phyloP scores from a whole-genome alignment of 2,888 invertebrate genomes.

The Volucella bombylans region DNA sequence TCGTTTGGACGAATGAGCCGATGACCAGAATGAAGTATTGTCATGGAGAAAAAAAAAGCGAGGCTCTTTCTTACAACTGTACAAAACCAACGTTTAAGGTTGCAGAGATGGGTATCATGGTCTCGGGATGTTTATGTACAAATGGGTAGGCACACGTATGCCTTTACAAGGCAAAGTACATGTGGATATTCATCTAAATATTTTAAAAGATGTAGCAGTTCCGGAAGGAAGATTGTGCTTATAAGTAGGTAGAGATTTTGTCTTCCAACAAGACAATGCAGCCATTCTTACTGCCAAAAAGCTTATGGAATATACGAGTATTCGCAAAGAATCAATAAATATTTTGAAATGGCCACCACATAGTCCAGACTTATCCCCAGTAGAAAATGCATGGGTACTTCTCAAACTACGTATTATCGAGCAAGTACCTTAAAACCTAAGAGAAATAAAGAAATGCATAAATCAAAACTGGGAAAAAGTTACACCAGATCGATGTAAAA shows the following conservation, averaged over 20 bases:
- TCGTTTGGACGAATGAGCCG: too few relatives aligned
- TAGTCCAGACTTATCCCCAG: neutral
- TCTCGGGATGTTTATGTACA: too few relatives aligned
- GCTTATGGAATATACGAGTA: too few relatives aligned
- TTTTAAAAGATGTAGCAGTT: neutral
- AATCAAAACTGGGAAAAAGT: neutral
- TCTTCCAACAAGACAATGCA: slow-evolving; percentile 3
- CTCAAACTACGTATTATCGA: neutral
- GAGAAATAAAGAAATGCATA: neutral
- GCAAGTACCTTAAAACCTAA: neutral
- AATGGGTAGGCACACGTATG: too few relatives aligned
- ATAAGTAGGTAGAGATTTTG: neutral
- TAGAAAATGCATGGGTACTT: neutral
- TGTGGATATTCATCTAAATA: neutral
- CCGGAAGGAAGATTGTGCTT: neutral
- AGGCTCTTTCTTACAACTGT: neutral
- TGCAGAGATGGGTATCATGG: too few relatives aligned
- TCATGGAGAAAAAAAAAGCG: neutral
- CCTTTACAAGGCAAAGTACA: too few relatives aligned
- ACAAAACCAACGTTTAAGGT: too few relatives aligned
- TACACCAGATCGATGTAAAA: neutral
- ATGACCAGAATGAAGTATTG: too few relatives aligned
- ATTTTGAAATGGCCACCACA: neutral
- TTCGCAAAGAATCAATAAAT: neutral
- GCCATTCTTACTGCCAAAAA: too few relatives aligned